Conservation (phyloP, 1,140 invertebrate species). For the Drosophila suzukii region DNA sequence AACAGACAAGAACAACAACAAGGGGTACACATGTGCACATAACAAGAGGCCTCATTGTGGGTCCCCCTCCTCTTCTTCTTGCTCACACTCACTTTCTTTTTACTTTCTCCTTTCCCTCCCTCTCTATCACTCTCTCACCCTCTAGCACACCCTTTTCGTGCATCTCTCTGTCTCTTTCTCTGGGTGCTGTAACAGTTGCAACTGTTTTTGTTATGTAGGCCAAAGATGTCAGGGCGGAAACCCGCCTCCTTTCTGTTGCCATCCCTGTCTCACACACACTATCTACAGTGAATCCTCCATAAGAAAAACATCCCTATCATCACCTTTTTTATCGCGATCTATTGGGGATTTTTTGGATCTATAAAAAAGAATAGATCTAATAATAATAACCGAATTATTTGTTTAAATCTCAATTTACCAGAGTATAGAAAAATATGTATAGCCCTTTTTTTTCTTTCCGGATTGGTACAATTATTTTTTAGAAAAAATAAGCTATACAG, state of each 20-base stretch:
- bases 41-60: conserved; percentile 59
- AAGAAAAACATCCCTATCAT: neutral
- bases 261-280: conserved; percentile 41
- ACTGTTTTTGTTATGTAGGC: conserved; percentile 79
- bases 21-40: conserved; percentile 60
- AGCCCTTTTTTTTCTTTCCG: too few relatives aligned
- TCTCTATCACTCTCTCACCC: neutral
- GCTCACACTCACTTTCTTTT: conserved; percentile 1
- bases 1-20: conserved; percentile 24
- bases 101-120: conserved; percentile 4
- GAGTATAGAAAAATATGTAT: too few relatives aligned
- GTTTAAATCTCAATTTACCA: too few relatives aligned
- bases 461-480: too few relatives aligned
- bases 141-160: neutral
- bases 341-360: too few relatives aligned
- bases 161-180: conserved; percentile 1
- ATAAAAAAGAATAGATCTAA: too few relatives aligned
- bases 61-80: conserved; percentile 4
- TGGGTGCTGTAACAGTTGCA: conserved; percentile 67
- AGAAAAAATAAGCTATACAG: too few relatives aligned
- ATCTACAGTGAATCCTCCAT: conserved; percentile 2
- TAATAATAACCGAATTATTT: too few relatives aligned
- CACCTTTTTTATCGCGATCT: neutral
- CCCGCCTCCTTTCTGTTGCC: conserved; percentile 34
- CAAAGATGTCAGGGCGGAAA: conserved; percentile 60